These are phyloP conservation scores for Labrus mixtus DNA, from an alignment of 2,113 vertebrate species.

Conservation along the genomic window DNA sequence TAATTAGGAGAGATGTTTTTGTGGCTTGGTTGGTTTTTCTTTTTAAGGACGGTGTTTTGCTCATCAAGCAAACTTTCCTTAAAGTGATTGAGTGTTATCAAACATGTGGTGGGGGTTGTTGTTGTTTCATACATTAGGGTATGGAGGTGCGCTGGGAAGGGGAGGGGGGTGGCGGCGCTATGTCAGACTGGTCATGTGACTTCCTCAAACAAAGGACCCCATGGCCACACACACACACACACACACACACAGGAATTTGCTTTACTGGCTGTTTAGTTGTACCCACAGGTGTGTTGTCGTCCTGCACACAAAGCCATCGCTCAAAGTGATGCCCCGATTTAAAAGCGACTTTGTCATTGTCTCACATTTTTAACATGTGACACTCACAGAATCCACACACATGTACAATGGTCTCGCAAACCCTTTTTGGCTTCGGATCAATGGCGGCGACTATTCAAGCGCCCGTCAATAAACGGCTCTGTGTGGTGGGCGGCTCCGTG, in stretches of 20 bases:
- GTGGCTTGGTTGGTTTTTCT: neutral
- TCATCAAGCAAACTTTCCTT: constrained; percentile 29
- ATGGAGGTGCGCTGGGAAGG: constrained; percentile 56
- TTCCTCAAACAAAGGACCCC: constrained; percentile 77
- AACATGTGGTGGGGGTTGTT: neutral
- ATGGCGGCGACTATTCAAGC: constrained; percentile 38
- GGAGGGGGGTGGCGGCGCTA: constrained; percentile 53
- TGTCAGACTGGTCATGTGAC: constrained; percentile 71
- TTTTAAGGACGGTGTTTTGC: neutral
- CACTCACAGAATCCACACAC: neutral
- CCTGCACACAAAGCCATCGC: constrained; percentile 26
- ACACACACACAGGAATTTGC: constrained; percentile 31
- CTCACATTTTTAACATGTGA: constrained; percentile 29
- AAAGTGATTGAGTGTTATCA: neutral
- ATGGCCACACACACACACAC: constrained; percentile 46
- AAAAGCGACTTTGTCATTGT: constrained; percentile 41
- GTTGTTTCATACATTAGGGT: constrained; percentile 25
- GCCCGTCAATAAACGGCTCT: constrained; percentile 37
- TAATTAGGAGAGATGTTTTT: constrained; percentile 38
- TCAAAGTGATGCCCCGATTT: constrained; percentile 20
- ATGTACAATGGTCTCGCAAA: neutral
- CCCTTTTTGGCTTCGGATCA: constrained; percentile 44
- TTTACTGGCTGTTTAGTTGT: constrained; percentile 44
- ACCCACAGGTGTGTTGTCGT: constrained; percentile 59
- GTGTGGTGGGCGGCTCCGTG: constrained; percentile 53